Evolutionary conservation across 2,113 vertebrate genomes (phyloP).

Genomic region (Myotis lucifugus): DNA sequence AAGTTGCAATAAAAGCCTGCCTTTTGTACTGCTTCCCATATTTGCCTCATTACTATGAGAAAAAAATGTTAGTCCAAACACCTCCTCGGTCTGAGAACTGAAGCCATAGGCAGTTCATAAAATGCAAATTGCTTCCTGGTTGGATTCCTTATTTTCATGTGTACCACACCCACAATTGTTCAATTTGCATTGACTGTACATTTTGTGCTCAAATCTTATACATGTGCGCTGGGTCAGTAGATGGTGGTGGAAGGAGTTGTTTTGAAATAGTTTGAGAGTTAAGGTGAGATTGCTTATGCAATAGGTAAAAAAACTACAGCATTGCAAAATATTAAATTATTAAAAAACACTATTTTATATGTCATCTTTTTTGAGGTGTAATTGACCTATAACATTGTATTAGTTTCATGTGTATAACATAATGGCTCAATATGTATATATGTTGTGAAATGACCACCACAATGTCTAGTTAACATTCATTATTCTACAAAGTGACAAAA

Average conservation of each 20-base stretch:
- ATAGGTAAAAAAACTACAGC: constrained; percentile 9
- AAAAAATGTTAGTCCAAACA: constrained; percentile 66
- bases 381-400: background rate
- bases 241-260: background rate
- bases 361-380: background rate
- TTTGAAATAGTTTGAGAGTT: background rate
- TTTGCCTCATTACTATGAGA: constrained; percentile 66
- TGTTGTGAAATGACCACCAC: background rate
- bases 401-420: background rate
- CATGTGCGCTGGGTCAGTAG: background rate
- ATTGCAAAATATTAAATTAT: constrained; percentile 1
- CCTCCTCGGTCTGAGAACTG: constrained; percentile 75
- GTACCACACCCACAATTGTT: constrained; percentile 68
- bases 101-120: constrained; percentile 77
- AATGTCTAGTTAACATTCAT: background rate
- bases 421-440: background rate
- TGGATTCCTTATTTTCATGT: constrained; percentile 72
- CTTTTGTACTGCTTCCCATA: constrained; percentile 29
- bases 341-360: background rate
- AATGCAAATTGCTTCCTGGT: constrained; percentile 72
- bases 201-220: constrained; percentile 57
- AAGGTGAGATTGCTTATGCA: background rate
- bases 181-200: constrained; percentile 75
- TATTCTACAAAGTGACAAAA: background rate
- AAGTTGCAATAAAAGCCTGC: background rate